Conservation (phyloP, 2,888 invertebrate genomes). For the Boloria selene region DNA sequence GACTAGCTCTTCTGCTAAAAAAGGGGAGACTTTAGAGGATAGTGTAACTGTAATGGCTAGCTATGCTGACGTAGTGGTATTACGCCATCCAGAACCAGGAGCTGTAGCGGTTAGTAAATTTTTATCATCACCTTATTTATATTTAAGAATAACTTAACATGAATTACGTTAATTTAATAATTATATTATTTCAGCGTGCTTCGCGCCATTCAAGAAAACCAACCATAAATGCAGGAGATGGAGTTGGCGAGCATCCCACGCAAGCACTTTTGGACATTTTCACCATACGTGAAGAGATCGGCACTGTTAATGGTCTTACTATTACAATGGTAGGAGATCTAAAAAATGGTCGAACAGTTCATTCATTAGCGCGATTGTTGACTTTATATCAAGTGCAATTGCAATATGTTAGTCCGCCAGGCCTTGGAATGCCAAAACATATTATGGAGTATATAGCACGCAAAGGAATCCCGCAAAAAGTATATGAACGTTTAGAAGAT, state of each 20-base stretch:
- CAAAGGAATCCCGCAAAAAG: slow-evolving; percentile 90
- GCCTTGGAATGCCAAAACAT: slow-evolving; percentile 94
- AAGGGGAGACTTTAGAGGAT: slow-evolving; percentile 97
- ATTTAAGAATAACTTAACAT: neutral
- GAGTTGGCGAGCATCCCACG: slow-evolving; percentile 98
- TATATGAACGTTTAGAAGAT: slow-evolving; percentile 88
- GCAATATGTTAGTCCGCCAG: slow-evolving; percentile 94
- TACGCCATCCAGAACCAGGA: slow-evolving; percentile 96
- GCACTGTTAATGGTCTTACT: slow-evolving; percentile 98
- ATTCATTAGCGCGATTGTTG: slow-evolving; percentile 96
- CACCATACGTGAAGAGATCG: slow-evolving; percentile 99
- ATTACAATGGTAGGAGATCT: slow-evolving; percentile 99
- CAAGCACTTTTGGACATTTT: slow-evolving; percentile 98
- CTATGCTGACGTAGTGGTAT: slow-evolving; percentile 96
- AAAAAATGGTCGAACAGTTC: slow-evolving; percentile 98
- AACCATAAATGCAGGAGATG: slow-evolving; percentile 99
- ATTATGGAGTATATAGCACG: slow-evolving; percentile 90
- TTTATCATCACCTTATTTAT: neutral
- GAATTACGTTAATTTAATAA: neutral
- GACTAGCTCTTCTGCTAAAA: slow-evolving; percentile 95
- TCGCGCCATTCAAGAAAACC: slow-evolving; percentile 93
- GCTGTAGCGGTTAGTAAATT: slow-evolving; percentile 89
- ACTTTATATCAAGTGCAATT: slow-evolving; percentile 97
- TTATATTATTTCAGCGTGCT: slow-evolving; percentile 84
- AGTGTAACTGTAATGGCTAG: slow-evolving; percentile 93